Evolutionary conservation across 1,140 invertebrate genomes (phyloP).

Genomic region (Panulirus ornatus): DNA sequence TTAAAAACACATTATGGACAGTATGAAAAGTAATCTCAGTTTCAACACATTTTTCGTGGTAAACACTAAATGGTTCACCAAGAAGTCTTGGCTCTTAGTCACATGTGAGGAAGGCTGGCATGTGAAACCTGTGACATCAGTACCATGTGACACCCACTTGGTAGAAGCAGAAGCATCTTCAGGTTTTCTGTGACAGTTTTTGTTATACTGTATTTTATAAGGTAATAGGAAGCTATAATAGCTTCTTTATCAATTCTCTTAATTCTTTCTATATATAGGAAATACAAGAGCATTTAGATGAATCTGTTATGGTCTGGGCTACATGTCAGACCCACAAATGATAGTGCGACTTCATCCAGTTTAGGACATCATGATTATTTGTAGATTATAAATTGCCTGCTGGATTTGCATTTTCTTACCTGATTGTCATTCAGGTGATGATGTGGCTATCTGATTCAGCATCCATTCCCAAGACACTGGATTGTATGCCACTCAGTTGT

Average conservation of each 20-base stretch:
- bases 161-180: not conserved
- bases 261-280: slow-evolving; percentile 43
- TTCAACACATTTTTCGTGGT: not conserved
- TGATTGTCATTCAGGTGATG: not conserved
- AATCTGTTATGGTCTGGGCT: slow-evolving; percentile 9
- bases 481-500: not conserved
- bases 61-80: not conserved
- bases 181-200: slow-evolving; percentile 44
- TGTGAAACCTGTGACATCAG: not conserved
- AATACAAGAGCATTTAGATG: slow-evolving; percentile 27
- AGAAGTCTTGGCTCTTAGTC: not conserved
- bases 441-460: not conserved
- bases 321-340: not conserved
- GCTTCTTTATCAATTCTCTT: slow-evolving; percentile 53
- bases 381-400: not conserved
- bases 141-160: slow-evolving; percentile 14
- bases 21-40: too few relatives aligned
- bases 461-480: too few relatives aligned
- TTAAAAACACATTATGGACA: not conserved
- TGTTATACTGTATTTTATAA: slow-evolving; percentile 42
- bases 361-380: not conserved
- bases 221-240: slow-evolving; percentile 62
- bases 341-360: slow-evolving; percentile 4
- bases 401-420: not conserved
- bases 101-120: not conserved